phyloP scores from a whole-genome alignment of 1,140 invertebrate genomes.

The Lepidurus packardi region DNA sequence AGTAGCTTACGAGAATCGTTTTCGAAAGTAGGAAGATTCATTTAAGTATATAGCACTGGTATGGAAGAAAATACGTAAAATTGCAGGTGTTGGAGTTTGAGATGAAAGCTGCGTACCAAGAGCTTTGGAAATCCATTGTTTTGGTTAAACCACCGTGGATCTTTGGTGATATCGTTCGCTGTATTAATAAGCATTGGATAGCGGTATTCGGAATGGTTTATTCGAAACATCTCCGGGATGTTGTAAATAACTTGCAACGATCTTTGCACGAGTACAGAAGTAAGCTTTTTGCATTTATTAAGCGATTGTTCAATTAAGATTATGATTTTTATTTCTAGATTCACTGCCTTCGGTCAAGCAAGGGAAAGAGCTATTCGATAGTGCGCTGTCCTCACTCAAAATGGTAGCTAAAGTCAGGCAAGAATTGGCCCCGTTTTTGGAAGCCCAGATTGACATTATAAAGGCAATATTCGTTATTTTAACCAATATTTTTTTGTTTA shows the following conservation, averaged over 20 bases:
- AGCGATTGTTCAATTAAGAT: background rate
- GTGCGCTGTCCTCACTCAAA: background rate
- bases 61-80: background rate
- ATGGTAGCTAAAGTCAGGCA: background rate
- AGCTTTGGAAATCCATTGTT: constrained; percentile 25
- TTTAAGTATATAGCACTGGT: background rate
- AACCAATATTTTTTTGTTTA: background rate
- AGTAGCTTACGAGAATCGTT: background rate
- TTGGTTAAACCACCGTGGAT: constrained; percentile 32
- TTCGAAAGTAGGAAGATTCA: background rate
- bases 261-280: background rate
- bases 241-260: background rate
- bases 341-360: background rate
- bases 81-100: constrained; percentile 28
- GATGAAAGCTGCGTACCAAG: constrained; percentile 27
- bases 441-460: background rate
- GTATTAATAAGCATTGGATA: constrained; percentile 32
- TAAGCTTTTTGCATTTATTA: background rate
- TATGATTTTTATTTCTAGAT: background rate
- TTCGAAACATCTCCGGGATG: background rate
- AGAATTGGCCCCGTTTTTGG: background rate
- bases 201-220: constrained; percentile 5
- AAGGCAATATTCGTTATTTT: background rate
- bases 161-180: constrained; percentile 23
- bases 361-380: background rate